Base-by-base conservation (phyloP, 2,797 vertebrate species). In the Danio jaintianensis region DNA sequence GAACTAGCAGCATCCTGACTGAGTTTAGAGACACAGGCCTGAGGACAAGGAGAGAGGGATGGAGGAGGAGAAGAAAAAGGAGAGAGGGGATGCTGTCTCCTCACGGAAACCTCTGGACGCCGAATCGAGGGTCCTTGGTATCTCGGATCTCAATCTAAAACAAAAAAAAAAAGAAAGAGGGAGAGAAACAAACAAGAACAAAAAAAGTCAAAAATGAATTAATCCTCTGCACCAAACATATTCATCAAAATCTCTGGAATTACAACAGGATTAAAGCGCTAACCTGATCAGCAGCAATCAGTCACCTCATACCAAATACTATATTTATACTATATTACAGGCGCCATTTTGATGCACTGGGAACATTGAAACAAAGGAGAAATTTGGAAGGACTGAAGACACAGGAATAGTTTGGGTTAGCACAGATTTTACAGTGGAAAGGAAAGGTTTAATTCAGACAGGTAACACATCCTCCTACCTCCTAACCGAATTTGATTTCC, bases 61-160 rank as follows among this genome's bases (percentile, higher is more conserved):
- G 76, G 84, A 80, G 83, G 80, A 87, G 53, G 43, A 80, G 75
- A 64, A n/a, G n/a, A 29, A 29, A 64, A 47, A 69, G 82, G 80
- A 67, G 29, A 48, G 64, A 50, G 59, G 72, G 72, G 75, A 79
- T 66, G 77, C 52, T 56, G 55, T 77, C 75, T 75, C 76, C 80
- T 92, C 88, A 93, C 52, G 89, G 90, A 87, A 90, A 90, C 83
- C 87, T 83, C 78, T 89, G 91, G 67, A 91, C 85, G 80, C 75
- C 81, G 47, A 87, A 92, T 81, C 87, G 85, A 42, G 86, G 85
- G 79, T 91, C 90, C 77, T 85, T 91, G 42, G 73, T 80, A 80
- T 92, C 91, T 67, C 87, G 88, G 82, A 91, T 90, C 84, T 92
- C 91, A 90, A 92, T 92, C 92, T 93, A 85, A 82, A 59, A 82